Conservation (phyloP, 2,113 vertebrate genomes). For the Canis aureus region DNA sequence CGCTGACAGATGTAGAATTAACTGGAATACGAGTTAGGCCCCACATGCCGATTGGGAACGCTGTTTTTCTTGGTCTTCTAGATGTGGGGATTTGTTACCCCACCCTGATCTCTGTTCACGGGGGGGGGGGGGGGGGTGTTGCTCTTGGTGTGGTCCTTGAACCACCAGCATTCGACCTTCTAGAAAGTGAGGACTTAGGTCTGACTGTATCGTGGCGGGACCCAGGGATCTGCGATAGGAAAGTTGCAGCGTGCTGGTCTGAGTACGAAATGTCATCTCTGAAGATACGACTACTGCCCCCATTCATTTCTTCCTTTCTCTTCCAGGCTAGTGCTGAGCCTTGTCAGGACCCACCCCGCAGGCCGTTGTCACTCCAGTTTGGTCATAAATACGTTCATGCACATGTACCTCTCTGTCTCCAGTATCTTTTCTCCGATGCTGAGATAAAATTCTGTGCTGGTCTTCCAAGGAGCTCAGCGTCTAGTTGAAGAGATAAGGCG, state of each 20-base stretch:
- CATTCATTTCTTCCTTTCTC: not conserved
- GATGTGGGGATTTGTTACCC: not conserved
- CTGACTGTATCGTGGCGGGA: not conserved
- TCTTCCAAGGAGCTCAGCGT: not conserved
- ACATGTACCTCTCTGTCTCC: rapidly evolving
- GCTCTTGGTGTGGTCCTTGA: not conserved
- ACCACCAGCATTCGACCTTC: not conserved
- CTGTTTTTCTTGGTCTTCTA: not conserved
- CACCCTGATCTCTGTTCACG: not conserved
- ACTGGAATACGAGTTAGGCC: not conserved
- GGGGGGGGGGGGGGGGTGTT: not conserved
- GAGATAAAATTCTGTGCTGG: not conserved
- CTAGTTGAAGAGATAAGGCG: not conserved
- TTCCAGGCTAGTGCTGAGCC: not conserved
- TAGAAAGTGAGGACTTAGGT: not conserved
- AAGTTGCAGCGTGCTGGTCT: not conserved
- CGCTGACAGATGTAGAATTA: not conserved
- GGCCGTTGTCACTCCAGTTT: not conserved
- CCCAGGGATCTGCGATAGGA: not conserved
- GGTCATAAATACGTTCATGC: not conserved
- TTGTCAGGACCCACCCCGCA: not conserved
- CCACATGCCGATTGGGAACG: not conserved
- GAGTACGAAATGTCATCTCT: not conserved
- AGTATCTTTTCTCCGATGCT: not conserved
- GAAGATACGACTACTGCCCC: not conserved